These are phyloP conservation scores for Lathronympha strigana DNA, from an alignment of 2,888 invertebrate species.

Conservation along the genomic window DNA sequence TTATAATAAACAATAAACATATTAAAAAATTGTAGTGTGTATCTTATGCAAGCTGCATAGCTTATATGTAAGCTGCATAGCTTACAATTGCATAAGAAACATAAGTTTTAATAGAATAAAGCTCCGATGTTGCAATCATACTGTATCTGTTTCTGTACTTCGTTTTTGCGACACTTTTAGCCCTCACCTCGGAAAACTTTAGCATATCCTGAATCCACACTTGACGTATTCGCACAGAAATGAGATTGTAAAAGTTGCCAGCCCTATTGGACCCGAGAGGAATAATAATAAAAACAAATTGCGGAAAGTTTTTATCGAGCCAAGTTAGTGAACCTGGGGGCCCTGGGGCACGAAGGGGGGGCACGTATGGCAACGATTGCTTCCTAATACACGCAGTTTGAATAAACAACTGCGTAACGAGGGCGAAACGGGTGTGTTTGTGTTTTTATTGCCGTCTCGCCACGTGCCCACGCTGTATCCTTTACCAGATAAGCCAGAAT, in stretches of 20 bases:
- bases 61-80: too few species aligned
- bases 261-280: constrained; percentile 39
- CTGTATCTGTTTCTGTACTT: too few species aligned
- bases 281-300: constrained; percentile 43
- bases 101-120: too few species aligned
- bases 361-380: constrained; percentile 32
- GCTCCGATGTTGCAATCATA: too few species aligned
- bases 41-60: too few species aligned
- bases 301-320: constrained; percentile 40
- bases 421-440: constrained; percentile 4
- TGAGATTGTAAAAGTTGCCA: constrained; percentile 39
- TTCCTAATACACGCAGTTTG: constrained; percentile 36
- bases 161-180: not conserved
- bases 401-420: constrained; percentile 38
- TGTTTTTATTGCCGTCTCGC: not conserved
- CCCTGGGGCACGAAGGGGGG: not conserved
- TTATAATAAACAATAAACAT: too few species aligned
- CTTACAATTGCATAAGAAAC: too few species aligned
- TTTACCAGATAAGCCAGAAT: too few species aligned
- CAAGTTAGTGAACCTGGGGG: constrained; percentile 25
- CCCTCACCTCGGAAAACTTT: not conserved
- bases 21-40: too few species aligned
- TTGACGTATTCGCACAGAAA: constrained; percentile 13
- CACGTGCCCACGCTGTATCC: not conserved
- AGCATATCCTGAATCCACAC: constrained; percentile 19